Evolutionary conservation across 2,113 vertebrate species (phyloP), one percentile per base, ranked within the genome.

Genomic region (Hippopotamus amphibius): DNA sequence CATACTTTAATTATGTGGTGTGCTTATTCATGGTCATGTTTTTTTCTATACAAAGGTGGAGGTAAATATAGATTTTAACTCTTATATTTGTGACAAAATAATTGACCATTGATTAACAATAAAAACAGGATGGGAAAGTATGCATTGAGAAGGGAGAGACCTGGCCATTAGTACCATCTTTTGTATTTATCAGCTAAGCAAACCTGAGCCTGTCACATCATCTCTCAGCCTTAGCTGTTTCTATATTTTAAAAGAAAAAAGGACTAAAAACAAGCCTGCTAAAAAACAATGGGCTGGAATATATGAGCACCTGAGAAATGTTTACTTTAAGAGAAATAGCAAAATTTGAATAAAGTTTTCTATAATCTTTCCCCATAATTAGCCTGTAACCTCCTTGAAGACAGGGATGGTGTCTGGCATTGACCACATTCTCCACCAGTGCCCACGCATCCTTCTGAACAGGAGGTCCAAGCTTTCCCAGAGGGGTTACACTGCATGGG

Each of bases 141-240:
- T 50, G 28, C 37, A 88, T 10, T 94, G 80, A 88, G 14, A 83
- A 83, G 43, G 26, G 14, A 57, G 37, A 76, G 24, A 82, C 19
- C 48, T 90, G 55, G 24, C 4, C n/a, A 19, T 14, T 10, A 43
- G 8, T 57, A 66, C 3, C 33, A 21, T 53, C 26, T 63, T 50
- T 94, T 89, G 71, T 26, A 53, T 83, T 94, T 46, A 76, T 48
- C 66, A 94, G 48, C 50, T 69, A 74, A 84, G 48, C 5, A 79
- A 93, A 84, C 5, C 46, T 82, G 84, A 26, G 7, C 22, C 77
- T 33, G 6, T 55, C 12, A 65, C 4, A 30, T 43, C 55, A 66
- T 86, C 41, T 90, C 48, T 57, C 41, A 74, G 46, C 7, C 21
- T 91, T 48, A 84, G 30, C 17, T 57, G 0, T 66, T 57, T 92